phyloP scores from a whole-genome alignment of 2,888 invertebrate genomes.

The Torymus auratus region DNA sequence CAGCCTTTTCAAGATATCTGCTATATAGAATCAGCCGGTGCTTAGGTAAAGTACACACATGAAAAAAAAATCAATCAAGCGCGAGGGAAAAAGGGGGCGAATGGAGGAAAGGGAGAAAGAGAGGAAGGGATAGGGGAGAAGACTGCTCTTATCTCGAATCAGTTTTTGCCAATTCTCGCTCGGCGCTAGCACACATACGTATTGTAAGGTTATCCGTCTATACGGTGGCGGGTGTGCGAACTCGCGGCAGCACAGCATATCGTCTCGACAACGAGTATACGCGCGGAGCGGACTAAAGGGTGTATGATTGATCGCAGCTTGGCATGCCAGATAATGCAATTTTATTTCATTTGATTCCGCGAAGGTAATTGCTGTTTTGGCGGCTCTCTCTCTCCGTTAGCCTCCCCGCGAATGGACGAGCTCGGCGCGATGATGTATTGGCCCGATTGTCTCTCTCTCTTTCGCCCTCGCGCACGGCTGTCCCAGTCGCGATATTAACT shows the following conservation, averaged over 20 bases:
- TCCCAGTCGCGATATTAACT: conserved; percentile 60
- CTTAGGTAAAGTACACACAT: too few relatives aligned
- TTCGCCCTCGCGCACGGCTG: conserved; percentile 46
- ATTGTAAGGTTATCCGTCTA: conserved; percentile 11
- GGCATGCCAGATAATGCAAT: conserved; percentile 76
- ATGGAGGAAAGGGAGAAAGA: background rate
- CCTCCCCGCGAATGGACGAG: background rate
- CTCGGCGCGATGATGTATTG: conserved; percentile 72
- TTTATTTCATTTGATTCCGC: conserved; percentile 77
- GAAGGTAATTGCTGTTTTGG: conserved; percentile 75
- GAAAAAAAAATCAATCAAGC: conserved; percentile 28
- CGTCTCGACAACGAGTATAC: conserved; percentile 48
- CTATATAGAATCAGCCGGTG: too few relatives aligned
- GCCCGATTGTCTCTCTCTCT: conserved; percentile 63
- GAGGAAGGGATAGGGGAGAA: background rate
- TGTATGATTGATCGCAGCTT: conserved; percentile 75
- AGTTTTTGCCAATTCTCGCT: conserved; percentile 39
- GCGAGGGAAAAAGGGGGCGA: background rate
- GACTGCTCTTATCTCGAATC: conserved; percentile 30
- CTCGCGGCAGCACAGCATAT: conserved; percentile 49
- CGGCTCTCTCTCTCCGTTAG: conserved; percentile 62
- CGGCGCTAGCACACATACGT: too few relatives aligned
- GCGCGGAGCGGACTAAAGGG: conserved; percentile 65
- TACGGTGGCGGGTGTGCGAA: conserved; percentile 23
- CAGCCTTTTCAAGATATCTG: too few relatives aligned